Evolutionary conservation across 1,140 invertebrate genomes (phyloP), one percentile per base, ranked within the genome.

Genomic region (Tetraneura akinire): DNA sequence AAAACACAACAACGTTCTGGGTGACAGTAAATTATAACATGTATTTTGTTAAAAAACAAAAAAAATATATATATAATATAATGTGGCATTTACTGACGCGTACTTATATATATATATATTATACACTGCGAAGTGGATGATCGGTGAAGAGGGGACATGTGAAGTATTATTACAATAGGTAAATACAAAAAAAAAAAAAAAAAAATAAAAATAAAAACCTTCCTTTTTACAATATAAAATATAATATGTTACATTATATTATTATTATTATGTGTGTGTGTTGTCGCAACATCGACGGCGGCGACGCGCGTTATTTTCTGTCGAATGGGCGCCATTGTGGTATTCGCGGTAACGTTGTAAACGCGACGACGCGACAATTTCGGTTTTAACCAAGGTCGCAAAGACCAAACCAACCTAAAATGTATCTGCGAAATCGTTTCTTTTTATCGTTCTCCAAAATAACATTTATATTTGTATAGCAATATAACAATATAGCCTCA

Each of bases 151-250:
- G 42, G 37, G 14, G 47, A 68, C 66, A 68, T 37, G 66, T 68
- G 66, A 68, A 47, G 42, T 37, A 37, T 68, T 47, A 68, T 47
- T 45, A 68, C 66, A 68, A 68, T 68, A 47, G 66, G 66, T 47
- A 23, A 26, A 47, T 42, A 3, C 9, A 47, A 47, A 68, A 47
- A 14, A 21, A 55, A 21, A 55, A 55, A 55, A 9, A 55, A 21
- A 8, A 55, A 4, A 68, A 68, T 66, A 66, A 66, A 32, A 42
- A 42, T 42, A 66, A 66, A 26, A 47, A 47, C 23, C 42, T 21
- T 68, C 21, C 62, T 42, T 64, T 47, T 47, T 6, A 10, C 4
- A 47, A 26, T 26, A 11, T 26, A n/a, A 55, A 8, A 55, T 45
- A 68, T 68, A 64, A n/a, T 68, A 23, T 68, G 23, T 66, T n/a